phyloP scores from a whole-genome alignment of 2,797 vertebrate genomes.

The Centropyge bicolor region DNA sequence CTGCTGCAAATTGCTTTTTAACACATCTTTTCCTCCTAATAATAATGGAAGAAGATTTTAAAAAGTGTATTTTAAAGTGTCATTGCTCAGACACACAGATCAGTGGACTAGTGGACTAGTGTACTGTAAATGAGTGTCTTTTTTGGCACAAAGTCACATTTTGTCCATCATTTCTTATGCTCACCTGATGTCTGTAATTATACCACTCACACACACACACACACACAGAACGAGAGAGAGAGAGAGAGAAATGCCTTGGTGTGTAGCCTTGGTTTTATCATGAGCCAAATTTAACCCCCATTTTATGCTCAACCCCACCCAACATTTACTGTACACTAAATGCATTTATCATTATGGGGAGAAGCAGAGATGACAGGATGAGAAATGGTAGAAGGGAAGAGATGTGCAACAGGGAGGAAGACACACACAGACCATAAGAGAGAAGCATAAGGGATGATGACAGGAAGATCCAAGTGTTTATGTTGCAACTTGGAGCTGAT shows the following conservation, averaged over 20 bases:
- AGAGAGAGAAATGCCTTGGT: conserved; percentile 14
- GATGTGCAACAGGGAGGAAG: neutral
- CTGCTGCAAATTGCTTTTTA: neutral
- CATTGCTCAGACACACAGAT: neutral
- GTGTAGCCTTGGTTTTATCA: conserved; percentile 4
- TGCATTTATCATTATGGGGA: neutral
- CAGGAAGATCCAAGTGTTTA: neutral
- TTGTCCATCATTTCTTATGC: neutral
- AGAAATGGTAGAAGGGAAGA: neutral
- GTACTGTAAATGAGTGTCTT: neutral
- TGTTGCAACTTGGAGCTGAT: conserved; percentile 16
- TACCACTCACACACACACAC: neutral
- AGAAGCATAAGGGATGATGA: too few relatives aligned
- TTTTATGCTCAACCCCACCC: conserved; percentile 28
- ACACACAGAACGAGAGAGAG: neutral
- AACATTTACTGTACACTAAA: conserved; percentile 18
- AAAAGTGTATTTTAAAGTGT: neutral
- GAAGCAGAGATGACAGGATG: neutral
- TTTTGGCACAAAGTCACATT: conserved; percentile 14
- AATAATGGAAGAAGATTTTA: neutral
- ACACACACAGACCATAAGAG: neutral
- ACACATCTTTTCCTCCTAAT: neutral
- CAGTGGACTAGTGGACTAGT: too few relatives aligned
- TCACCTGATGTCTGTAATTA: conserved; percentile 45
- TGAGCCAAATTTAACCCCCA: conserved; percentile 26